Evolutionary conservation across 2,888 invertebrate species (phyloP), one percentile per base, ranked within the genome.

Genomic region (Amiota mariae): DNA sequence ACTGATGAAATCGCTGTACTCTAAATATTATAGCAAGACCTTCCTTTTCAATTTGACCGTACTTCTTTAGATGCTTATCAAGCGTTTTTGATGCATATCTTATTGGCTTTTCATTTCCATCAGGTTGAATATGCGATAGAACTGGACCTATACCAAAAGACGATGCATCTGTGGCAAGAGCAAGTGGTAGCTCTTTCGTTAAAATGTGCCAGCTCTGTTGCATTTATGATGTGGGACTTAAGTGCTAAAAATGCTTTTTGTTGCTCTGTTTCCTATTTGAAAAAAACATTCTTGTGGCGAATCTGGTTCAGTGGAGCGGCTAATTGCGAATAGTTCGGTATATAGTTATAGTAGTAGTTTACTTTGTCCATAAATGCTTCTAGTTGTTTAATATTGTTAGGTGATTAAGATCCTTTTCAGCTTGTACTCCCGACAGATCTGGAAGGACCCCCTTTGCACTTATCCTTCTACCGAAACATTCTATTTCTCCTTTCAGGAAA

Each of bases 301-400:
- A 51, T 2, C 85, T 66, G 10, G 85, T 85, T 24, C 3, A 24
- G 24, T 3, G 24, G 24, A 64, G 51, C 2, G 4, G 12, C n/a
- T 11, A 51, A 51, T n/a, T 51, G 2, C 51, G n/a, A 51, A 51
- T 51, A 51, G n/a, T 51, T 51, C 51, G 51, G 51, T 51, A 51
- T 51, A 51, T 59, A 0, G 3, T 12, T 59, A 20, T 12, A 11
- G 20, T 59, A 20, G 36, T 63, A 63, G 18, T 63, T 63, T 63
- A 51, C 2, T 51, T 51, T 51, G 4, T 2, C 51, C 51, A 51
- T n/a, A 51, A 51, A 51, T 51, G 51, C 51, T 51, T 51, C n/a
- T 6, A 51, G 51, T 24, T 24, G 24, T 24, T 24, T 2, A 24
- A 24, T 24, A 24, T 24, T 24, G 24, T 24, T 24, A 24, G 24